Conservation (phyloP, 2,888 invertebrate species). For the Fabriciana adippe region DNA sequence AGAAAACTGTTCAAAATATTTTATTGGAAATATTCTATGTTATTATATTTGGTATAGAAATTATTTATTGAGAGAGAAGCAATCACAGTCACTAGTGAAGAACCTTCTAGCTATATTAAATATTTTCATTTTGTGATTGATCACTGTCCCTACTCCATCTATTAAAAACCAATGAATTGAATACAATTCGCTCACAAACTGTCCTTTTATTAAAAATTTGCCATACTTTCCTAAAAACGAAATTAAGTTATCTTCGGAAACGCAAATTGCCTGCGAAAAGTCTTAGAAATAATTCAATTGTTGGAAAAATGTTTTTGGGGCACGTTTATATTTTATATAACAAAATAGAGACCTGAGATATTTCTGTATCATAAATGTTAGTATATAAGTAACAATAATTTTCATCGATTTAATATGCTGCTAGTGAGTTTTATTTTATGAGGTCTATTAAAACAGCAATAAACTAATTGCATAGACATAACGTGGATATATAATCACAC, state of each 20-base stretch:
- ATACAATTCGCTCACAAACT: conserved; percentile 5
- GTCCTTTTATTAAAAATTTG: conserved; percentile 5
- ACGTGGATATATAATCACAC: no score
- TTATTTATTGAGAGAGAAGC: no score
- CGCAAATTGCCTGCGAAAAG: conserved; percentile 9
- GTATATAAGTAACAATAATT: not conserved
- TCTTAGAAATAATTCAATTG: conserved; percentile 16
- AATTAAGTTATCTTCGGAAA: conserved; percentile 10
- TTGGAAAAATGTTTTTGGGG: conserved; percentile 1
- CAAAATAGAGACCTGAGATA: not conserved
- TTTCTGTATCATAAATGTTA: not conserved
- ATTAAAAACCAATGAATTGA: conserved; percentile 14
- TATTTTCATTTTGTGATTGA: conserved; percentile 1
- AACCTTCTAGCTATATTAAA: not conserved
- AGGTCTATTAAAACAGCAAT: no score
- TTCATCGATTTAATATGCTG: no score
- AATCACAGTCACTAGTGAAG: no score
- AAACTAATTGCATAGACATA: no score
- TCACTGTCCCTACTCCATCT: not conserved
- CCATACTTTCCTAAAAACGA: not conserved
- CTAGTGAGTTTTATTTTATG: no score
- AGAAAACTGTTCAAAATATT: no score
- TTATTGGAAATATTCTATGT: no score
- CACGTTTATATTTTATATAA: not conserved
- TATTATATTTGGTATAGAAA: no score